A percentile compares a stretch with the other conserved stretches of the same genome.
These are phyloP conservation scores for Sebastes alutus DNA, from an alignment of 2,797 vertebrate genomes.

Conservation along the genomic window DNA sequence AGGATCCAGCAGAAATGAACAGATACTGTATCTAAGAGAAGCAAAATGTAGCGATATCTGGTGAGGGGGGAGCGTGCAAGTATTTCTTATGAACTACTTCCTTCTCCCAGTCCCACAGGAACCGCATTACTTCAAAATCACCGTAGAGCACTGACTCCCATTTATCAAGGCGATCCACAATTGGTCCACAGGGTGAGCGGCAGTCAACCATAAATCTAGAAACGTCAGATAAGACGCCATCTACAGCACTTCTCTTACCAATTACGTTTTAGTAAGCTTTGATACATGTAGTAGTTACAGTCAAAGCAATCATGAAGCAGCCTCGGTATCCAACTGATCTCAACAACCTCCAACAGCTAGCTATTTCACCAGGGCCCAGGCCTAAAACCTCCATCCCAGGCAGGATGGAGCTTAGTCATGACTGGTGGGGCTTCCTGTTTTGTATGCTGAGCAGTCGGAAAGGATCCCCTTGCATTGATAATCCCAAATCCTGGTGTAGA, in stretches of 20 bases:
- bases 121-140: slow-evolving; percentile 49
- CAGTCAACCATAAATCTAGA: slow-evolving; percentile 64
- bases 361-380: neutral
- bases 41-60: slow-evolving; percentile 14
- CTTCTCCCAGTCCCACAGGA: slow-evolving; percentile 21
- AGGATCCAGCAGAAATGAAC: neutral
- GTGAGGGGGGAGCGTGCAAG: neutral
- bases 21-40: neutral
- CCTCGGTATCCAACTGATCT: slow-evolving; percentile 11
- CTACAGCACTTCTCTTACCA: slow-evolving; percentile 42
- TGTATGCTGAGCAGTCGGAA: slow-evolving; percentile 3
- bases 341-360: neutral
- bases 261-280: slow-evolving; percentile 40
- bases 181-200: slow-evolving; percentile 57
- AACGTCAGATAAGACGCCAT: slow-evolving; percentile 50
- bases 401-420: slow-evolving; percentile 1
- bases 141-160: slow-evolving; percentile 40
- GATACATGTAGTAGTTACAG: slow-evolving; percentile 37
- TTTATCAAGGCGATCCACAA: slow-evolving; percentile 62
- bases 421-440: slow-evolving; percentile 6
- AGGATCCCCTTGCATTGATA: slow-evolving; percentile 10
- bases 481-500: slow-evolving; percentile 32
- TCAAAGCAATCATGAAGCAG: slow-evolving; percentile 35
- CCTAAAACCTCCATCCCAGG: neutral
- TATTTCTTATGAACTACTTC: slow-evolving; percentile 9